Evolutionary conservation across 1,140 invertebrate genomes (phyloP).

Genomic region (Drosophila grimshawi): DNA sequence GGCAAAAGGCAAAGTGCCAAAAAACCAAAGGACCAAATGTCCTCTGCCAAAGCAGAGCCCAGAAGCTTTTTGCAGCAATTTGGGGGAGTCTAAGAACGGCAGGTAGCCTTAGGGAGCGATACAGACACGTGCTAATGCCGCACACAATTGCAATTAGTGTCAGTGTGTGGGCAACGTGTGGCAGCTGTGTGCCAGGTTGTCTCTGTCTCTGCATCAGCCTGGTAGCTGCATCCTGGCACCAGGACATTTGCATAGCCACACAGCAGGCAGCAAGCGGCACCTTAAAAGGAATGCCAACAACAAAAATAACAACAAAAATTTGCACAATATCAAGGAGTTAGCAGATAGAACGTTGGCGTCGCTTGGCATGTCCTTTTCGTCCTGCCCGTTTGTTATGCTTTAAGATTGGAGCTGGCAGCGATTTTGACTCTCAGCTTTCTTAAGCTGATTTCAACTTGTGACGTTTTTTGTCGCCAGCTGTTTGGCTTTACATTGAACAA

Average conservation of each 20-base stretch:
- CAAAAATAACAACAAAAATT: slow-evolving; percentile 19
- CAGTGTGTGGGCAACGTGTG: slow-evolving; percentile 60
- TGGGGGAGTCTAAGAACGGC: neutral
- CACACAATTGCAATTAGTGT: slow-evolving; percentile 82
- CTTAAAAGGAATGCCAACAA: slow-evolving; percentile 61
- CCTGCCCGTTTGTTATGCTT: slow-evolving; percentile 39
- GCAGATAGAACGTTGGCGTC: slow-evolving; percentile 1
- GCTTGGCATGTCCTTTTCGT: neutral
- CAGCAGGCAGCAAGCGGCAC: slow-evolving; percentile 4
- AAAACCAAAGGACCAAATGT: slow-evolving; percentile 37
- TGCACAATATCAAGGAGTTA: slow-evolving; percentile 11
- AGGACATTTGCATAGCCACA: slow-evolving; percentile 73
- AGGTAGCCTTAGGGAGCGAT: slow-evolving; percentile 36
- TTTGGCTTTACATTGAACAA: slow-evolving; percentile 1
- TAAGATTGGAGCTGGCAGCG: slow-evolving; percentile 42
- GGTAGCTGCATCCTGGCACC: slow-evolving; percentile 38
- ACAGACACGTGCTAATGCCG: slow-evolving; percentile 69
- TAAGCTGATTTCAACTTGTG: slow-evolving; percentile 76
- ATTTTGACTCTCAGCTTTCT: slow-evolving; percentile 36
- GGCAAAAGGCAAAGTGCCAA: slow-evolving; percentile 51
- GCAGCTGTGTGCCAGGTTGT: neutral
- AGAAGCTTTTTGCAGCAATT: slow-evolving; percentile 64
- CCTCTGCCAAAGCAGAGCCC: slow-evolving; percentile 32
- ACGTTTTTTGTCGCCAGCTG: slow-evolving; percentile 21
- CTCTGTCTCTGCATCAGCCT: slow-evolving; percentile 15